Conservation (phyloP, 1,140 invertebrate genomes). For the Campoletis sonorensis region DNA sequence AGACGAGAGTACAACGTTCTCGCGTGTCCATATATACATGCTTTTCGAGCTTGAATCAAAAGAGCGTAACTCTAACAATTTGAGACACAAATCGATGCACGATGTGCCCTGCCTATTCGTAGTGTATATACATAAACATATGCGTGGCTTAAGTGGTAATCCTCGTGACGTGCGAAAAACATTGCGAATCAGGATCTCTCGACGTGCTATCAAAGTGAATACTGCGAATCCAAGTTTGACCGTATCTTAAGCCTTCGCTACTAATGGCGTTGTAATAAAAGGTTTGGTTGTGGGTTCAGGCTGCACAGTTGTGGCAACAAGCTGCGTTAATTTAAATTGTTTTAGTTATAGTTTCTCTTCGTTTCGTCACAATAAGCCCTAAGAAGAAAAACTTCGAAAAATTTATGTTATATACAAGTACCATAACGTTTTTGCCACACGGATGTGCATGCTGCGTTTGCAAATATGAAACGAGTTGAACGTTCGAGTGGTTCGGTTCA, state of each 20-base stretch:
- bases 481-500: too few relatives aligned
- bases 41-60: not conserved
- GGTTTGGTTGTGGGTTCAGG: not conserved
- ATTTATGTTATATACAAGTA: too few relatives aligned
- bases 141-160: conserved; percentile 1
- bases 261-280: conserved; percentile 20
- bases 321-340: not conserved
- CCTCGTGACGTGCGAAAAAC: conserved; percentile 23
- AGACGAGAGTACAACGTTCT: conserved; percentile 23
- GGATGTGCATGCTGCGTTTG: too few relatives aligned
- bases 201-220: conserved; percentile 12
- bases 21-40: not conserved
- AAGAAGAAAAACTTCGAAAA: too few relatives aligned
- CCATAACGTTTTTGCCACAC: too few relatives aligned
- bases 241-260: conserved; percentile 7
- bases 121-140: not conserved
- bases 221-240: not conserved
- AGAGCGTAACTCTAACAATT: not conserved
- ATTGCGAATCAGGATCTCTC: not conserved
- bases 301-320: too few relatives aligned
- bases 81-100: not conserved
- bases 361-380: too few relatives aligned
- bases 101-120: not conserved
- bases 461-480: too few relatives aligned
- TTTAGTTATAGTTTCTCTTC: too few relatives aligned